phyloP scores from a whole-genome alignment of 1,140 invertebrate genomes.

The Zophobas morio region DNA sequence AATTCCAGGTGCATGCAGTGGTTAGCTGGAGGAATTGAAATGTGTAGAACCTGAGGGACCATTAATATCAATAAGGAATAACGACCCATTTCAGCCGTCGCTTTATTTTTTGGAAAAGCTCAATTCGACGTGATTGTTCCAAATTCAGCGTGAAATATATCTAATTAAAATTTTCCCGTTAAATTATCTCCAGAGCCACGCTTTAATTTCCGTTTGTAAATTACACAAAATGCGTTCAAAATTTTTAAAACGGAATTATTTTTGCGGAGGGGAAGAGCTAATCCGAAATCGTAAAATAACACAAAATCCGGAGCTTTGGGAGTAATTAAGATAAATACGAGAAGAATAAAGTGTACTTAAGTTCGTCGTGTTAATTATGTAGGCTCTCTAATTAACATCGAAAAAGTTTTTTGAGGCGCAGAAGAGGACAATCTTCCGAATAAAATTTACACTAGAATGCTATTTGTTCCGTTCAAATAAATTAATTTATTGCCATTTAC shows the following conservation, averaged over 20 bases:
- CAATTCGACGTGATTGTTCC: constrained; percentile 25
- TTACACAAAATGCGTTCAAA: neutral
- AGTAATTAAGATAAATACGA: constrained; percentile 57
- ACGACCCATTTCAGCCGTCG: constrained; percentile 27
- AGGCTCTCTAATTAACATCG: constrained; percentile 54
- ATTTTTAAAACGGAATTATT: constrained; percentile 30
- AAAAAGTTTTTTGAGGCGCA: constrained; percentile 38
- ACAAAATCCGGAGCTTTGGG: constrained; percentile 39
- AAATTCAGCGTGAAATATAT: constrained; percentile 30
- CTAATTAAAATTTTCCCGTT: constrained; percentile 29
- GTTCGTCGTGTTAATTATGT: constrained; percentile 54
- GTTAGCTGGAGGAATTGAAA: constrained; percentile 30
- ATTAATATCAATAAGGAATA: constrained; percentile 42
- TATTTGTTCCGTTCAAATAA: constrained; percentile 37
- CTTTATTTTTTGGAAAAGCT: constrained; percentile 2
- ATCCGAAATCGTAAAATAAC: constrained; percentile 42
- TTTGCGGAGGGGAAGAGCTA: neutral
- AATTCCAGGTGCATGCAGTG: constrained; percentile 39
- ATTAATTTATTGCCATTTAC: constrained; percentile 45
- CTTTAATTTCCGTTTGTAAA: constrained; percentile 39
- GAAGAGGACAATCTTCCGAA: constrained; percentile 19
- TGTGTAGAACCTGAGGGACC: constrained; percentile 35
- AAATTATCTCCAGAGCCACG: constrained; percentile 19
- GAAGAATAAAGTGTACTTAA: constrained; percentile 54
- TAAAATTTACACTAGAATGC: constrained; percentile 21